Conservation (phyloP, 2,888 invertebrate genomes). For the Trichopria drosophilae region DNA sequence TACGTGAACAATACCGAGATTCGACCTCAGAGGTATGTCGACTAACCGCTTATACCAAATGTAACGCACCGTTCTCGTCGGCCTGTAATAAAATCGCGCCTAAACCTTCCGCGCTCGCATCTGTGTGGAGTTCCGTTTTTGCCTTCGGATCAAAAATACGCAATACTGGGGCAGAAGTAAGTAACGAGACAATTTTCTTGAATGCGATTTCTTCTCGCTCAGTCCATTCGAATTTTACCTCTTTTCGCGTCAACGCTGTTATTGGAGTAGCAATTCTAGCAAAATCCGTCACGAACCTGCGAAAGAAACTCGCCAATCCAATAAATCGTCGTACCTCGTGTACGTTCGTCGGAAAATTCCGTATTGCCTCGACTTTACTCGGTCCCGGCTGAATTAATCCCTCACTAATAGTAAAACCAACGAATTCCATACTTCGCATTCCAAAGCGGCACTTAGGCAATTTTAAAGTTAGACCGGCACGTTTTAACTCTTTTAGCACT, state of each 20-base stretch:
- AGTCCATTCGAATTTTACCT: background rate
- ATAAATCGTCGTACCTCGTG: constrained; percentile 30
- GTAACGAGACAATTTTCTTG: background rate
- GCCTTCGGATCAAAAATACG: constrained; percentile 14
- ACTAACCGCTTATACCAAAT: constrained; percentile 31
- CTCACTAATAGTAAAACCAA: constrained; percentile 38
- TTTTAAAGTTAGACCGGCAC: constrained; percentile 40
- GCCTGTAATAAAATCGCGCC: constrained; percentile 24
- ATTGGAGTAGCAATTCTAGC: constrained; percentile 28
- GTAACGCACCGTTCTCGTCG: constrained; percentile 2
- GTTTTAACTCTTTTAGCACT: constrained; percentile 6
- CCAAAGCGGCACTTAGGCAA: constrained; percentile 40
- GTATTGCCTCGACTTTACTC: constrained; percentile 35
- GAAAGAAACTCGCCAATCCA: constrained; percentile 31
- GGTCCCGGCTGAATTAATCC: constrained; percentile 30
- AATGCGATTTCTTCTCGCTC: constrained; percentile 9
- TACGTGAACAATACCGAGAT: constrained; percentile 31
- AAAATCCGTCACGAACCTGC: constrained; percentile 29
- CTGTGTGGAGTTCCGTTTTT: constrained; percentile 24
- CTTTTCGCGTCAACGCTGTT: constrained; percentile 12
- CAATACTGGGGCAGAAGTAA: background rate
- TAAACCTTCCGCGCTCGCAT: constrained; percentile 25
- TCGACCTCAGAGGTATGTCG: constrained; percentile 24
- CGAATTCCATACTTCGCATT: constrained; percentile 35
- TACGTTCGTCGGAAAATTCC: constrained; percentile 29